These are phyloP conservation scores for Halcyon chelicuti DNA, from an alignment of 2,797 vertebrate species.

Conservation along the genomic window DNA sequence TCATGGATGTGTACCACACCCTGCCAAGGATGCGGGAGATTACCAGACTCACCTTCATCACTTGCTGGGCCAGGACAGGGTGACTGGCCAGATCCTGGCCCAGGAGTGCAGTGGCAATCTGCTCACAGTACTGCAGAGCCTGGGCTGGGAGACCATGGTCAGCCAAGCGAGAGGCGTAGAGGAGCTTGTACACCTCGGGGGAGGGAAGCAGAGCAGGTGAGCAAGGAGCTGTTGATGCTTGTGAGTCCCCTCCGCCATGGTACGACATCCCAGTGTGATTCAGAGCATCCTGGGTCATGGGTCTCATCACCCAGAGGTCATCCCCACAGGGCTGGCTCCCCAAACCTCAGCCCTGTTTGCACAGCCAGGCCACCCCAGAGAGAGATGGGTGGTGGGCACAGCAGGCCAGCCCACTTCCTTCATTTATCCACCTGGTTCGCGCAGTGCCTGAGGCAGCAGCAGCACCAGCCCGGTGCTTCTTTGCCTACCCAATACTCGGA, in stretches of 20 bases:
- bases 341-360: accelerated
- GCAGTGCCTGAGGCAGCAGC: background rate
- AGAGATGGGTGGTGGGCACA: background rate
- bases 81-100: constrained; percentile 60
- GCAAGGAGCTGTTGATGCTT: accelerated
- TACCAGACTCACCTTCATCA: constrained; percentile 83
- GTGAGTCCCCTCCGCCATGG: accelerated
- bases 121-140: constrained; percentile 92
- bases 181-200: constrained; percentile 89
- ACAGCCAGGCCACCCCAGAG: background rate
- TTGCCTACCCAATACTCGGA: background rate
- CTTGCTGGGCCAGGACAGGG: constrained; percentile 80
- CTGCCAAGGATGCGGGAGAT: background rate
- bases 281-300: accelerated
- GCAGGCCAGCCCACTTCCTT: too few relatives aligned
- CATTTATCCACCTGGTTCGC: background rate
- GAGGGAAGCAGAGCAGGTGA: background rate
- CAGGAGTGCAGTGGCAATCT: constrained; percentile 80
- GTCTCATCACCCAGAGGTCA: background rate
- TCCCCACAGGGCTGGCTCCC: background rate
- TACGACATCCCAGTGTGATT: accelerated
- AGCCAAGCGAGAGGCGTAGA: constrained; percentile 89
- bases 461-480: background rate
- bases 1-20: accelerated
- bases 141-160: constrained; percentile 87